Conservation (phyloP, 2,797 vertebrate species). For the Syngnathus acus region DNA sequence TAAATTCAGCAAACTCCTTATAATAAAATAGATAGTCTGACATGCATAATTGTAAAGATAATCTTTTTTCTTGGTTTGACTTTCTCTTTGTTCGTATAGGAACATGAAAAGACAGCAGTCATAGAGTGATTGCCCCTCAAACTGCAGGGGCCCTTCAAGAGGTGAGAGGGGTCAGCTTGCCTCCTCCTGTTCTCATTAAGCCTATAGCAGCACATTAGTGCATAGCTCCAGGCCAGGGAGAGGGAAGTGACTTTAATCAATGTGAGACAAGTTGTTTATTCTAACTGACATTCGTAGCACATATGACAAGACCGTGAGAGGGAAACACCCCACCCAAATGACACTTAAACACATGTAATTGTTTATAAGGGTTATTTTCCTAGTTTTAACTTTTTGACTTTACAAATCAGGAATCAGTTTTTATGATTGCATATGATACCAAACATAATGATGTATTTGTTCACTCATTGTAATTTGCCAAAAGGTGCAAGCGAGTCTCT, state of each 20-base stretch:
- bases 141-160: slow-evolving; percentile 34
- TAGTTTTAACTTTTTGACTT: background rate
- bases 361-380: background rate
- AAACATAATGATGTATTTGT: background rate
- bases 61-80: slow-evolving; percentile 22
- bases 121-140: slow-evolving; percentile 26
- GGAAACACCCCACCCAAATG: slow-evolving; percentile 1
- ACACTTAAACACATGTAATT: background rate
- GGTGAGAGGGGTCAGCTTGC: slow-evolving; percentile 47
- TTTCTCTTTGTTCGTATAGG: slow-evolving; percentile 13
- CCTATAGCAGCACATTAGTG: slow-evolving; percentile 52
- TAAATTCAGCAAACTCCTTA: no score
- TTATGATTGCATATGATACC: background rate
- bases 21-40: background rate
- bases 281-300: slow-evolving; percentile 32
- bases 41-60: background rate
- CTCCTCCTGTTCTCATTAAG: slow-evolving; percentile 55
- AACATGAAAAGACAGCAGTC: slow-evolving; percentile 29
- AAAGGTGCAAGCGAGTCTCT: background rate
- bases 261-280: slow-evolving; percentile 45
- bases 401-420: background rate
- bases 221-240: slow-evolving; percentile 34
- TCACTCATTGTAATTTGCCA: background rate
- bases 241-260: slow-evolving; percentile 48
- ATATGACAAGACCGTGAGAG: background rate